Evolutionary conservation across 2,888 invertebrate species (phyloP).

Genomic region (Boloria selene): DNA sequence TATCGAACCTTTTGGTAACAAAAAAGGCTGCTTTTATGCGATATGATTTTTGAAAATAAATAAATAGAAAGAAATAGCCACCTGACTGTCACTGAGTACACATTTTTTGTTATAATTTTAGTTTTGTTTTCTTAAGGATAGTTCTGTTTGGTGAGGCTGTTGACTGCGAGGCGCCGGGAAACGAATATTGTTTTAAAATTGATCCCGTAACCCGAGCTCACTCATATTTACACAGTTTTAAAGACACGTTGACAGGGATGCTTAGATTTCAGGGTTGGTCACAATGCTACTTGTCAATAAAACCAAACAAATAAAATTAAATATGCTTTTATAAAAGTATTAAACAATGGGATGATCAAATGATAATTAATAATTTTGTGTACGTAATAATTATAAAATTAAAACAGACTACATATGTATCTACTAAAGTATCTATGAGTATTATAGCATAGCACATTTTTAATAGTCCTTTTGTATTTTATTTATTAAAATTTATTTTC

Average conservation of each 20-base stretch:
- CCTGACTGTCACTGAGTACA: background rate
- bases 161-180: slow-evolving; percentile 43
- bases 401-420: no score
- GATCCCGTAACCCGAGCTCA: slow-evolving; percentile 57
- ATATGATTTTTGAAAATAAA: background rate
- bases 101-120: slow-evolving; percentile 8
- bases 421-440: no score
- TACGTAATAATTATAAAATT: no score
- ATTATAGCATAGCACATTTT: no score
- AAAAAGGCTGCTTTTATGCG: background rate
- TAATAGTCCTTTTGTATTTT: no score
- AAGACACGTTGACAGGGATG: slow-evolving; percentile 64
- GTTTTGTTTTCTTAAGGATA: slow-evolving; percentile 27
- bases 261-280: slow-evolving; percentile 24
- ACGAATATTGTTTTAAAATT: slow-evolving; percentile 52
- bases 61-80: slow-evolving; percentile 1
- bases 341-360: no score
- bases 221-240: slow-evolving; percentile 72
- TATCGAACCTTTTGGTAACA: background rate
- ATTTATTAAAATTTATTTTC: no score
- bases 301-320: no score
- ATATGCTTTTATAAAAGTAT: no score
- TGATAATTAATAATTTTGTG: no score
- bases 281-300: background rate
- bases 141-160: slow-evolving; percentile 34